Conservation (phyloP, 1,140 invertebrate species). For the Hyles vespertilio region DNA sequence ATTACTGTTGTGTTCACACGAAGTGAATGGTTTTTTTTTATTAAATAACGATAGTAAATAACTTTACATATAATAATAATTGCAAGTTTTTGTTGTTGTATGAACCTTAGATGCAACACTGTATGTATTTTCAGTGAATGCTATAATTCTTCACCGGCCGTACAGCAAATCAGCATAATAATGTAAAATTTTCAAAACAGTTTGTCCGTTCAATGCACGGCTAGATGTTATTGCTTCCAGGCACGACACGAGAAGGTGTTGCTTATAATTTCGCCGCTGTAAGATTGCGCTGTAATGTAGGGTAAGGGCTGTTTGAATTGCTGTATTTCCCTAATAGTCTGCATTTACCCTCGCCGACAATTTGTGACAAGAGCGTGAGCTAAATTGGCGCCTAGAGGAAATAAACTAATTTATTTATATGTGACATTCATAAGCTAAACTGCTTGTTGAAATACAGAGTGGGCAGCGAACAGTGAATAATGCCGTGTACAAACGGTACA, state of each 20-base stretch:
- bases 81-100: no score
- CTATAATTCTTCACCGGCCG: no score
- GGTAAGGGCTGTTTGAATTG: conserved; percentile 69
- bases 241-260: conserved; percentile 70
- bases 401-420: conserved; percentile 73
- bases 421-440: conserved; percentile 54
- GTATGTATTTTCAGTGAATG: no score
- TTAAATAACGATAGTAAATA: no score
- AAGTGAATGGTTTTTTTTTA: no score
- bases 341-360: conserved; percentile 71
- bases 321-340: conserved; percentile 75
- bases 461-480: conserved; percentile 18
- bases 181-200: conserved; percentile 17
- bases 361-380: conserved; percentile 70
- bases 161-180: background rate
- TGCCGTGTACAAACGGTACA: background rate
- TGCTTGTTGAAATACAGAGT: conserved; percentile 39
- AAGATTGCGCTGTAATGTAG: conserved; percentile 70
- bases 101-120: no score
- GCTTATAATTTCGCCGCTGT: conserved; percentile 68
- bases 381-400: conserved; percentile 70
- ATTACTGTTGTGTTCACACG: no score
- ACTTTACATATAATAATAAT: no score
- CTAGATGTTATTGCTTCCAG: conserved; percentile 53
- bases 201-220: conserved; percentile 28